Evolutionary conservation across 2,797 vertebrate genomes (phyloP).

Genomic region (Etheostoma perlongum): DNA sequence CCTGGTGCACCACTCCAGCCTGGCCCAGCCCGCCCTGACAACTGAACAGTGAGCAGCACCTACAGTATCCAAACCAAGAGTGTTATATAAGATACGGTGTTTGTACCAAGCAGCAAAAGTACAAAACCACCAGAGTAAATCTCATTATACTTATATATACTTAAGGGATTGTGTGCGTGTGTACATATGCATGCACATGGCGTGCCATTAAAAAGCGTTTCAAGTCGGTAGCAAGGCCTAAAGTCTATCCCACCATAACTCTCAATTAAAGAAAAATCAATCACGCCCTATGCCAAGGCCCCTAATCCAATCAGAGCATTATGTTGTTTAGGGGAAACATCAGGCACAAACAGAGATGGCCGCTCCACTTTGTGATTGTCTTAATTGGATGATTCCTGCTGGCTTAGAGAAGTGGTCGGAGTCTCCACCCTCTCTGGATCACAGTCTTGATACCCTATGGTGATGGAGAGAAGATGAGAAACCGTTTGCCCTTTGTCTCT

Average conservation of each 20-base stretch:
- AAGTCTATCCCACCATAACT: constrained; percentile 41
- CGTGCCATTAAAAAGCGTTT: constrained; percentile 32
- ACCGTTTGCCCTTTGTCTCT: constrained; percentile 8
- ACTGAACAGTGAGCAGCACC: constrained; percentile 32
- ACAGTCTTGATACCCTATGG: neutral
- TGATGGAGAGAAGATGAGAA: constrained; percentile 11
- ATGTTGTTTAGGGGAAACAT: constrained; percentile 57
- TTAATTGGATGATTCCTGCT: constrained; percentile 69
- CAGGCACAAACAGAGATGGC: constrained; percentile 61
- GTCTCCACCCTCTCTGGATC: constrained; percentile 30
- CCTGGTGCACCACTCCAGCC: constrained; percentile 70
- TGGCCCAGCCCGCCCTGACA: constrained; percentile 53
- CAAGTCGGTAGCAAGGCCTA: neutral
- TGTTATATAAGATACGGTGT: constrained; percentile 32
- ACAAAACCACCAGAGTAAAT: constrained; percentile 38
- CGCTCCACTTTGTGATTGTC: constrained; percentile 42
- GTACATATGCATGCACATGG: constrained; percentile 1
- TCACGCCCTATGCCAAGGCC: constrained; percentile 40
- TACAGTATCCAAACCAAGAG: constrained; percentile 35
- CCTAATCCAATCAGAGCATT: constrained; percentile 73
- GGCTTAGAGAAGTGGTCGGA: constrained; percentile 36
- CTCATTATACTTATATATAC: constrained; percentile 12
- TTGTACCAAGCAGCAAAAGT: constrained; percentile 14
- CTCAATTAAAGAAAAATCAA: constrained; percentile 63
- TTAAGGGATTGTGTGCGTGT: neutral